Evolutionary conservation across 2,888 invertebrate genomes (phyloP).

Genomic region (Lysandra coridon): DNA sequence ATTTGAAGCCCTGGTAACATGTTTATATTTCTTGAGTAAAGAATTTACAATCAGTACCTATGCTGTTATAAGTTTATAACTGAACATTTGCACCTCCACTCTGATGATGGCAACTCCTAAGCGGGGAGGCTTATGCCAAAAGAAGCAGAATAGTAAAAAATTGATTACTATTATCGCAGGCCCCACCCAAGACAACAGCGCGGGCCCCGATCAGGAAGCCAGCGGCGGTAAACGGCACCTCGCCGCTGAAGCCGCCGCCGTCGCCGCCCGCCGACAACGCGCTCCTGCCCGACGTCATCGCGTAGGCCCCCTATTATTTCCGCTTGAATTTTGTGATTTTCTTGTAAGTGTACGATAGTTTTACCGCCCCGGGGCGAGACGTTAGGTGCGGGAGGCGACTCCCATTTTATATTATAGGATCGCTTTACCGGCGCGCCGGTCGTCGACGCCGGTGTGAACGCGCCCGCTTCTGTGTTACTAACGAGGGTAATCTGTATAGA

Average conservation of each 20-base stretch:
- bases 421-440: conserved; percentile 69
- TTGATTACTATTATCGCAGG: conserved; percentile 46
- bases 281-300: conserved; percentile 73
- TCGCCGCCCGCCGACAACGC: conserved; percentile 72
- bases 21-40: too few relatives aligned
- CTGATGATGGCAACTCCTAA: too few relatives aligned
- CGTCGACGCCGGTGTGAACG: conserved; percentile 27
- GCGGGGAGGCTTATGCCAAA: too few relatives aligned
- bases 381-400: conserved; percentile 74
- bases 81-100: too few relatives aligned
- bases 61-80: too few relatives aligned
- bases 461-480: not conserved
- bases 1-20: too few relatives aligned
- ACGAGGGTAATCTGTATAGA: conserved; percentile 12
- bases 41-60: too few relatives aligned
- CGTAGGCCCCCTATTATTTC: conserved; percentile 77
- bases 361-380: conserved; percentile 67
- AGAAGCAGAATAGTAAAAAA: too few relatives aligned
- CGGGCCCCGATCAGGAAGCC: conserved; percentile 58
- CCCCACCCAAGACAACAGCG: conserved; percentile 49
- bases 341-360: conserved; percentile 76
- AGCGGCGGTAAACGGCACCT: conserved; percentile 49
- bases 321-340: conserved; percentile 80
- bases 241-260: conserved; percentile 71
- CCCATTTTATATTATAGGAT: conserved; percentile 76